Evolutionary conservation across 1,140 invertebrate genomes (phyloP).

Genomic region (Oncopodura yosiiana): DNA sequence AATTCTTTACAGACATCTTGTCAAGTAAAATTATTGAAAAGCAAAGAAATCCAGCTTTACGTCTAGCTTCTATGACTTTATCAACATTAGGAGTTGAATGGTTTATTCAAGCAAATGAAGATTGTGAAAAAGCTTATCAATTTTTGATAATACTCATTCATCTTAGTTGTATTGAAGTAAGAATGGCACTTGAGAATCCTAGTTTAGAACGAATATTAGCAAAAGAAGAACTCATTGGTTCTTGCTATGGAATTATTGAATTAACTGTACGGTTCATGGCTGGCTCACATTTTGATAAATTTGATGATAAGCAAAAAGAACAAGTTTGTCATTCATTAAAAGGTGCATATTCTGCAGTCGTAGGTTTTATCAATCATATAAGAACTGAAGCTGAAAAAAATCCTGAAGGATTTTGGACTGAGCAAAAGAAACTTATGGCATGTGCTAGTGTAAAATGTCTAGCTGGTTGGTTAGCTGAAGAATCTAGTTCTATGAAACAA

Average conservation of each 20-base stretch:
- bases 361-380: conserved; percentile 60
- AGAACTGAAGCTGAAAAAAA: conserved; percentile 31
- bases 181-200: conserved; percentile 82
- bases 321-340: conserved; percentile 80
- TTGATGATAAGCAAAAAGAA: conserved; percentile 82
- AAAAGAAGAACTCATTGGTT: conserved; percentile 63
- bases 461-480: conserved; percentile 79
- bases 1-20: too few species aligned
- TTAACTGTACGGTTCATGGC: conserved; percentile 68
- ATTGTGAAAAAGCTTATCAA: conserved; percentile 55
- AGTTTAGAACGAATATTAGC: conserved; percentile 60
- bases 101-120: conserved; percentile 59
- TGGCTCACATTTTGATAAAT: conserved; percentile 59
- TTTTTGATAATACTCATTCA: conserved; percentile 76
- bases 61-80: conserved; percentile 65
- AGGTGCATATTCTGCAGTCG: conserved; percentile 72
- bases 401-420: conserved; percentile 34
- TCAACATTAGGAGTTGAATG: conserved; percentile 75
- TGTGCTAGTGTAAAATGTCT: conserved; percentile 72
- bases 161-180: conserved; percentile 76
- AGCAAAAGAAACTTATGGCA: conserved; percentile 55
- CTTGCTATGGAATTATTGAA: conserved; percentile 77
- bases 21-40: conserved; percentile 74
- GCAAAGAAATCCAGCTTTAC: conserved; percentile 76
- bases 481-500: conserved; percentile 75